phyloP scores from a whole-genome alignment of 2,797 vertebrate species.

The Chlorospingus semifuscus region DNA sequence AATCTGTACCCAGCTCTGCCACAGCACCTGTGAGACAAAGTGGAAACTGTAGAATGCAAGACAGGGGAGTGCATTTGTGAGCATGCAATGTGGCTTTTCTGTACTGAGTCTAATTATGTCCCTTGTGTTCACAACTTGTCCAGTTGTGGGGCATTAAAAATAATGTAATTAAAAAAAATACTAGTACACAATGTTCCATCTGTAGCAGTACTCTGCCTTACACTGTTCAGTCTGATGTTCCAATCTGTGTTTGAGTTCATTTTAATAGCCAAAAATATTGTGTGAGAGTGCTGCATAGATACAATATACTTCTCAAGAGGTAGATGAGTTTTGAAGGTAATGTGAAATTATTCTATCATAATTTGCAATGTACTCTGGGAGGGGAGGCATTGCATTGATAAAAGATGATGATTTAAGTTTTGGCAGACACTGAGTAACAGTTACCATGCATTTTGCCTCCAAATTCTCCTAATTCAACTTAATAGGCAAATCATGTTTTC shows the following conservation, averaged over 20 bases:
- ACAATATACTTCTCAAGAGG: neutral
- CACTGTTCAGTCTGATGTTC: neutral
- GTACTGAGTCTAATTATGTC: neutral
- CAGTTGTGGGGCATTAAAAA: neutral
- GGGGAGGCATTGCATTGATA: neutral
- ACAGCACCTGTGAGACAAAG: neutral
- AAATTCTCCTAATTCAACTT: constrained; percentile 38
- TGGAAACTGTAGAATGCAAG: neutral
- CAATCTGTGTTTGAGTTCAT: neutral
- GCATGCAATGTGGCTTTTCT: neutral
- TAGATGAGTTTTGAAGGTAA: constrained; percentile 1
- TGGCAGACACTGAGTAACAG: constrained; percentile 15
- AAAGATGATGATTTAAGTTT: constrained; percentile 43
- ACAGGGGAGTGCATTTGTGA: neutral
- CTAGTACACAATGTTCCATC: neutral
- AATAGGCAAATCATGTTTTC: constrained; percentile 48
- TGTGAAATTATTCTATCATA: neutral
- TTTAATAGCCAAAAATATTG: neutral
- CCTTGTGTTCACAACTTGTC: neutral
- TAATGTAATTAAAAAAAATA: neutral
- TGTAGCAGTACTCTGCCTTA: neutral
- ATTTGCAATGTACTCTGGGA: neutral
- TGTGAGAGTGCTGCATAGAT: neutral
- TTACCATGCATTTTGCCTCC: constrained; percentile 44
- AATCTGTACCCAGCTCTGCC: neutral